Evolutionary conservation across 2,797 vertebrate species (phyloP), one percentile per base, ranked within the genome.

Genomic region (Mycteria americana): DNA sequence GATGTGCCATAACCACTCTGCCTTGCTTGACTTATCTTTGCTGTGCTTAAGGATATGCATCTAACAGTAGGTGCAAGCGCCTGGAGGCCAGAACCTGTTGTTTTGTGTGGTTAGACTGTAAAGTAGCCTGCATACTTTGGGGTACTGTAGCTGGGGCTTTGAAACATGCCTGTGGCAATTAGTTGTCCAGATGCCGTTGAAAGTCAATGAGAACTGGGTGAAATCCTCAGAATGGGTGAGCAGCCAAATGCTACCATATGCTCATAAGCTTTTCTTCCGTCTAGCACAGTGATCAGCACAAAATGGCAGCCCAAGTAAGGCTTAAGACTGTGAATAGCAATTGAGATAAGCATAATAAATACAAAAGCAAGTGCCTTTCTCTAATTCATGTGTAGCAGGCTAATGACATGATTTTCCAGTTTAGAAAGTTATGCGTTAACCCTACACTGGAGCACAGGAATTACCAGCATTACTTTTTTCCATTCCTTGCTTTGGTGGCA

Each of bases 201-300:
- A 96, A 95, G 89, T 78, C 92, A 95, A 56, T 79, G 88, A 95
- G 93, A 95, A 85, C 33, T 80, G 64, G 75, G 91, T 90, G 81
- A 96, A 94, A 96, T 85, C 46, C 88, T 79, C 70, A 86, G 77
- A 93, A 82, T 25, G 93, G 41, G 63, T 96, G 65, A 95, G 87
- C 73, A 95, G 94, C 82, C 95, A 95, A 92, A 88, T 31, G 14
- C 59, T 95, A 37, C 93, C 79, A 69, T 94, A 88, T 89, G 89
- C 82, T 94, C 73, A 31, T 69, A 92, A 86, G 85, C 46, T 95
- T 88, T 89, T 94, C 53, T 56, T 85, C 62, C 1, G 30, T 89
- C 92, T 93, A 95, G 68, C 72, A 78, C 67, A 57, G 53, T 6
- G 48, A 94, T 73, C 30, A 31, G 62, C 62, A 70, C 81, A 95